Percentiles rank a stretch among this genome's conserved stretches.
Conservation (phyloP, 2,797 vertebrate genomes). For the Gadopsis marmoratus region DNA sequence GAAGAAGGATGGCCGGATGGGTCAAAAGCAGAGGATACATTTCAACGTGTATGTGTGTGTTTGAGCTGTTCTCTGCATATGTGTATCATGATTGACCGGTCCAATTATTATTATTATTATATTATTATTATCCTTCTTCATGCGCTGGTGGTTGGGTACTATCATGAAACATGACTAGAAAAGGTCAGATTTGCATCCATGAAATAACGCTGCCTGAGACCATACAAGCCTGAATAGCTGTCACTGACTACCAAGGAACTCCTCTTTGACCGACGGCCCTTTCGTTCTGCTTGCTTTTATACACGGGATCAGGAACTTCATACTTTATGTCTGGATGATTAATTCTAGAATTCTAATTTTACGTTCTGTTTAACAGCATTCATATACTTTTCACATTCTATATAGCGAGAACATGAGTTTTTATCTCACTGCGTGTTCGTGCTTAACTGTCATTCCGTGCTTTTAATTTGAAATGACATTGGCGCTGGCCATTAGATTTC, state of each 20-base stretch:
- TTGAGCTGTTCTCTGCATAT: no score
- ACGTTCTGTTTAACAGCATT: not conserved
- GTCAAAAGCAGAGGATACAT: no score
- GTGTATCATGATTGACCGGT: no score
- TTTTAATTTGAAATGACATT: not conserved
- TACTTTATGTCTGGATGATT: not conserved
- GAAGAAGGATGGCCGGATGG: no score
- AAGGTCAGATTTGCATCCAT: conserved; percentile 35
- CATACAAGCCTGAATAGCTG: conserved; percentile 27
- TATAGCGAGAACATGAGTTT: not conserved
- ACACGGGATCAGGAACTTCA: not conserved
- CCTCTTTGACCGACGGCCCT: conserved; percentile 38
- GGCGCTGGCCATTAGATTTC: not conserved
- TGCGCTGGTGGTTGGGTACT: conserved; percentile 35
- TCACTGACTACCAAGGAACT: conserved; percentile 26
- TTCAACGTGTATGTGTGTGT: no score
- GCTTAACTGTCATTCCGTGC: not conserved
- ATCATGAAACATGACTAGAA: conserved; percentile 39
- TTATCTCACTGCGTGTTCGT: not conserved
- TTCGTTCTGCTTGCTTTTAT: conserved; percentile 17
- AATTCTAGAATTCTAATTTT: not conserved
- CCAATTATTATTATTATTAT: no score
- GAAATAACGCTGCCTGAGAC: conserved; percentile 14
- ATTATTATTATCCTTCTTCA: no score
- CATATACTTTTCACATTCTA: not conserved